Base-by-base conservation (phyloP, 2,797 vertebrate genomes). In the Acanthiza pusilla region DNA sequence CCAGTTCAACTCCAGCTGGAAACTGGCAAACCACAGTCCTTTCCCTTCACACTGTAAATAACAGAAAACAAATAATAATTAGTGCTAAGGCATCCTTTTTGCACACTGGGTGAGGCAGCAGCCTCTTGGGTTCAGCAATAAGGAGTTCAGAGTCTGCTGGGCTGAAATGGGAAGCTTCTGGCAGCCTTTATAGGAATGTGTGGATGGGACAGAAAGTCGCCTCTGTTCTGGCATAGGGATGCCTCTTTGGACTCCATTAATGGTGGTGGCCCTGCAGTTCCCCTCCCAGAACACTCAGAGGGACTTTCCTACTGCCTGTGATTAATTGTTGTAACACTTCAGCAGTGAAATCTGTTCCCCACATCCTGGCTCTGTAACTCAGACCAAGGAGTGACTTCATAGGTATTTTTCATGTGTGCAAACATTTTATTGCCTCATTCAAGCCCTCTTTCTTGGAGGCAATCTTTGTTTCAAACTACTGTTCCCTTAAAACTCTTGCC, bases 161-260 rank as follows among this genome's bases (percentile, higher is more conserved):
- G 27, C 72, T 85, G 71, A 43, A 61, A 19, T 30, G 10, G 51
- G 47, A 74, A 88, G 48, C 29, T 85, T 71, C 43, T 47, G 78
- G 20, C n/a, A 42, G 27, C 36, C 47, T 75, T 29, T 73, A 32
- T 34, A 32, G 58, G 32, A 83, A 32, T 3, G 18, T 47, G 21
- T 42, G 43, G 16, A 62, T 48, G 60, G 48, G 53, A 45, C 76
- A 85, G 61, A 80, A 74, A 68, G 22, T n/a, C 0, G 0, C 36
- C 47, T 74, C n/a, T 3, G 1, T 57, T 45, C 14, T 0, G 0
- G 20, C 1, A 0, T 5, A 3, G 22, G 45, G 54, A 65, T 72
- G 50, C 22, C 32, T 42, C 43, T 73, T 67, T 60, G 50, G 63
- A 58, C 48, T 29, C 54, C 16, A 54, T 83, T 25, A 11, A 1